Evolutionary conservation across 2,113 vertebrate genomes (phyloP), one percentile per base, ranked within the genome.

Genomic region (Eptesicus fuscus): DNA sequence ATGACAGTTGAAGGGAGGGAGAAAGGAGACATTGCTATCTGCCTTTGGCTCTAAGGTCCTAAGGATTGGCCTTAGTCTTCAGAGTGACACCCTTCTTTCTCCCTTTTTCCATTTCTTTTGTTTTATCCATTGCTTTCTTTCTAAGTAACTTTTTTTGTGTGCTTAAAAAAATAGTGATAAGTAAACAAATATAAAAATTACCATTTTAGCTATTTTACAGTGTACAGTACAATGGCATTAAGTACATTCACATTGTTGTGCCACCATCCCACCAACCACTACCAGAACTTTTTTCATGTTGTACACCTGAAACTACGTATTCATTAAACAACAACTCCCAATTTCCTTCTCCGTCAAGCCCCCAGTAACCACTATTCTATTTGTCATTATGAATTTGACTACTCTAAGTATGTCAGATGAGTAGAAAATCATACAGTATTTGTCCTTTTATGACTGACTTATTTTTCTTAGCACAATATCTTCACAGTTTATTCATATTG

Each of bases 261-360:
- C 22, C 53, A 20, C 35, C 44, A 63, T 59, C 51, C 42, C 18
- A 71, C 47, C 23, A 18, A 65, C 84, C 37, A 22, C 89, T 42
- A 79, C 85, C 49, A 85, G 73, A 94, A 80, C 70, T 30, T 40
- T 89, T 92, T 92, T 91, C 70, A 28, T 71, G 47, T 96, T 69
- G 25, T n/a, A 63, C 23, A 82, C 35, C 35, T 86, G 74, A 94
- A 91, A 91, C 42, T 65, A 25, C n/a, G 2, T 82, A 49, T 16
- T 71, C 53, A 67, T 88, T 89, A 79, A 94, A 89, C 47, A 80
- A 18, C 67, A 84, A 16, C 28, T 59, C 53, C 51, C 13, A 7
- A 51, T 79, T 93, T 74, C 35, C 53, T 51, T 79, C 16, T 73
- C 47, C 22, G 30, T 78, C 14, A 35, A 59, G 30, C 7, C 22